Percentiles rank a stretch among this genome's conserved stretches.
Conservation (phyloP, 2,797 vertebrate species). For the Hoplostethus atlanticus region DNA sequence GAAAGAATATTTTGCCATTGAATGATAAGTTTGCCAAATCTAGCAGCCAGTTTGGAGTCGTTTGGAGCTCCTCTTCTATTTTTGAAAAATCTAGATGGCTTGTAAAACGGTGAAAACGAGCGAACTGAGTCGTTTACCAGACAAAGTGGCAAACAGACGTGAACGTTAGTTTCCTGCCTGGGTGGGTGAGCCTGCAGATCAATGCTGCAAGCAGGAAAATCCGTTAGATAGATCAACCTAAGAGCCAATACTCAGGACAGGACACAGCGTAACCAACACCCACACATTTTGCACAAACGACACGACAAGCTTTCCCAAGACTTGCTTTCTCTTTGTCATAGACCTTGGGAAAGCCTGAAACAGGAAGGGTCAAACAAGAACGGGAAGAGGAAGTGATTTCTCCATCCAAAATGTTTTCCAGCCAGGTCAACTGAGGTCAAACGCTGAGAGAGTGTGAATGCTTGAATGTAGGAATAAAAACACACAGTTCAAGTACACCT, state of each 20-base stretch:
- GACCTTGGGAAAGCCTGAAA: conserved; percentile 57
- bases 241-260: background rate
- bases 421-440: conserved; percentile 38
- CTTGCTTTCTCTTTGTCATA: conserved; percentile 39
- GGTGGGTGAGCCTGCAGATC: background rate
- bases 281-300: background rate
- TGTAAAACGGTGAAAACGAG: conserved; percentile 40
- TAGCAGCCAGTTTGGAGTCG: background rate
- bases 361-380: conserved; percentile 73
- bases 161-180: conserved; percentile 23
- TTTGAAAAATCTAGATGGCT: conserved; percentile 26
- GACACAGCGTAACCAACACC: background rate
- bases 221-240: background rate
- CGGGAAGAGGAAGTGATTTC: conserved; percentile 73
- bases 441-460: background rate
- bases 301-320: conserved; percentile 37
- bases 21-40: background rate
- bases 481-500: conserved; percentile 11
- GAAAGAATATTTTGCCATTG: background rate
- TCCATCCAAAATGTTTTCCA: conserved; percentile 50
- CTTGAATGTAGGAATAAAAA: conserved; percentile 29
- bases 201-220: background rate
- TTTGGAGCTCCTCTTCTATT: background rate
- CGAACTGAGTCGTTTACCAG: conserved; percentile 31
- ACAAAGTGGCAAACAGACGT: conserved; percentile 1